These are phyloP conservation scores for Glomeris marginata DNA, from an alignment of 2,888 invertebrate species.

Conservation along the genomic window DNA sequence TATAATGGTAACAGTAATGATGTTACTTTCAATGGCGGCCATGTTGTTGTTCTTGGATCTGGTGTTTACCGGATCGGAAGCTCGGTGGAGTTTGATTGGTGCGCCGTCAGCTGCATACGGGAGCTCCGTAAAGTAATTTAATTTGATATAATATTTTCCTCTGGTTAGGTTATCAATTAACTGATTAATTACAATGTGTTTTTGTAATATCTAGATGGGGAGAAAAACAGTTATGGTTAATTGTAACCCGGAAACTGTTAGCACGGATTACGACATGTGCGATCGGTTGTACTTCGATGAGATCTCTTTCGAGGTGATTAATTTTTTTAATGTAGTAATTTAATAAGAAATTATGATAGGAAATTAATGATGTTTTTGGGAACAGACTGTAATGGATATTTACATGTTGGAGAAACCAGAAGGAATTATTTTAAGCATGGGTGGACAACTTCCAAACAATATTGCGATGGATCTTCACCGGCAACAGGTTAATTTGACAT, in stretches of 20 bases:
- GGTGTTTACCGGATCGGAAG: conserved; percentile 97
- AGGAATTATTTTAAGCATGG: conserved; percentile 94
- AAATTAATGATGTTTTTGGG: not conserved
- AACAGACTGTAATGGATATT: conserved; percentile 85
- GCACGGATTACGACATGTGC: conserved; percentile 99
- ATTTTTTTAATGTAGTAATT: conserved; percentile 4
- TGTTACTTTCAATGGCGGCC: conserved; percentile 48
- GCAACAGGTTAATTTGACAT: conserved; percentile 23
- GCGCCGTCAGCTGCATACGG: conserved; percentile 88
- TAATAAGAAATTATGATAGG: not conserved
- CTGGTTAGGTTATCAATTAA: not conserved
- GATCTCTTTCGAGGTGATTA: conserved; percentile 76
- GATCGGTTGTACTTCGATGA: conserved; percentile 98
- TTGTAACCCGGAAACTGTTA: conserved; percentile 98
- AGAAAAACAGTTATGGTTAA: conserved; percentile 95
- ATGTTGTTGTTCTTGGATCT: conserved; percentile 80
- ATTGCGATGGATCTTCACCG: conserved; percentile 96
- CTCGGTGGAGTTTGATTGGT: conserved; percentile 99
- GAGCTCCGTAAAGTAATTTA: conserved; percentile 54
- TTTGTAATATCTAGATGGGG: conserved; percentile 40
- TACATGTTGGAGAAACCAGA: conserved; percentile 84
- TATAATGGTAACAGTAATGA: conserved; percentile 81
- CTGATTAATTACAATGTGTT: not conserved
- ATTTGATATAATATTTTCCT: not conserved
- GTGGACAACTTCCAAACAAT: conserved; percentile 97